Evolutionary conservation across 2,113 vertebrate species (phyloP), one percentile per base, ranked within the genome.

Genomic region (Pseudorhombus dupliciocellatus): DNA sequence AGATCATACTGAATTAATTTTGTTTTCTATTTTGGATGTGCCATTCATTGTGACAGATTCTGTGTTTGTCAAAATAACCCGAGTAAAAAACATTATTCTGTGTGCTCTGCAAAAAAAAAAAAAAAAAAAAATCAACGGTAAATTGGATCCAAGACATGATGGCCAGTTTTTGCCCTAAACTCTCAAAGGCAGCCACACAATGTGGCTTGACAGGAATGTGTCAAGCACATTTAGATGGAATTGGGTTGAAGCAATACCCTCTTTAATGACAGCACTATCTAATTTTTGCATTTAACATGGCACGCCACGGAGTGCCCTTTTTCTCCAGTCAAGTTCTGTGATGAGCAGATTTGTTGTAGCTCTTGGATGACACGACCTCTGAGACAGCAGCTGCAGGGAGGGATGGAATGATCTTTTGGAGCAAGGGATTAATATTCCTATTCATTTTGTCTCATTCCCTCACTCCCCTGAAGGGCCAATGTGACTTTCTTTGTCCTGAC

Each of bases 401-500:
- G 55, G 44, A 83, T 63, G 63, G 60, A 77, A 77, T 84, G 80
- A 84, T 87, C 86, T 91, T 90, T 88, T 51, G 46, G 61, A 83
- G 71, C 59, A 75, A 67, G 66, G 69, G 79, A 91, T 92, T 88
- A 84, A 91, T 87, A 88, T 89, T 90, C 84, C 42, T 68, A 77
- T 86, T 90, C 83, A 88, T 84, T 83, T 85, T 57, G 79, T 80
- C 83, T 73, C 28, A 22, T 75, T 81, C 75, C 81, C 63, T 79
- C 31, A 44, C 59, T 73, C 77, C 69, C 86, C 73, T 78, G 66
- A 70, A 73, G 79, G 86, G 86, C 87, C 84, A 78, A 55, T 78
- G 73, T 79, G 80, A 83, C 73, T 88, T 80, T 81, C 72, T 80
- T 87, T 83, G 88, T 85, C 75, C 73, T 88, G 90, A 92, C 92